These are phyloP conservation scores for Oryzias dopingdopingensis DNA, from an alignment of 2,797 vertebrate genomes.

Conservation along the genomic window DNA sequence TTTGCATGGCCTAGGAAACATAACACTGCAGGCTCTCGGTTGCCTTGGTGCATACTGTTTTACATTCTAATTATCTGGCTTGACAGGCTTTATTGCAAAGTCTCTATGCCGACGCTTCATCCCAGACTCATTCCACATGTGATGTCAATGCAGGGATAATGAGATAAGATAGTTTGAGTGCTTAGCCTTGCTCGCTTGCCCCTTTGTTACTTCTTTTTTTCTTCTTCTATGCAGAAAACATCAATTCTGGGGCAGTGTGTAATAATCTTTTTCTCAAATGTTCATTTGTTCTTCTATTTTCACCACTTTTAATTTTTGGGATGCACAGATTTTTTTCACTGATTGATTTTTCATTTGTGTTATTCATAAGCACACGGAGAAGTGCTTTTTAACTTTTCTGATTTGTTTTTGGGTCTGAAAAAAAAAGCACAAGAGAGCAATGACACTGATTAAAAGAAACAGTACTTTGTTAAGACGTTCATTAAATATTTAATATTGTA, in stretches of 20 bases:
- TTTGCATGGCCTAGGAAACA: constrained; percentile 67
- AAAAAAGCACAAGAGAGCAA: constrained; percentile 54
- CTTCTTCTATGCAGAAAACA: constrained; percentile 22
- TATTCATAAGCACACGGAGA: constrained; percentile 1
- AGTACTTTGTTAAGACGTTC: constrained; percentile 73
- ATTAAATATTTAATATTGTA: constrained; percentile 78
- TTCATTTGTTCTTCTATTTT: neutral
- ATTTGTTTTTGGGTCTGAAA: constrained; percentile 50
- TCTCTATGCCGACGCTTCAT: constrained; percentile 72
- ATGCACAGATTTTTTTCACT: neutral
- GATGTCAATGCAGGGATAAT: constrained; percentile 74
- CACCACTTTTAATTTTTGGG: neutral
- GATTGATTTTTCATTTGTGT: neutral
- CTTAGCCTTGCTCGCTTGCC: constrained; percentile 55
- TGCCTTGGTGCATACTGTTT: constrained; percentile 72
- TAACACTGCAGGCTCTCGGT: constrained; percentile 64
- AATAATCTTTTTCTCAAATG: constrained; percentile 25
- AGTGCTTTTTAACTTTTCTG: constrained; percentile 26
- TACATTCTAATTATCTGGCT: constrained; percentile 81
- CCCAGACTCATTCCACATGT: constrained; percentile 75
- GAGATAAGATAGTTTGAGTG: constrained; percentile 75
- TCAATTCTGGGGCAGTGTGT: constrained; percentile 27
- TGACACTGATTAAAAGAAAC: constrained; percentile 78
- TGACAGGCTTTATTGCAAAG: constrained; percentile 77
- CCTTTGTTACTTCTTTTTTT: constrained; percentile 21